A percentile compares a stretch with the other conserved stretches of the same genome.
Conservation (phyloP, 1,140 invertebrate species). For the Sminthurinus signatus region DNA sequence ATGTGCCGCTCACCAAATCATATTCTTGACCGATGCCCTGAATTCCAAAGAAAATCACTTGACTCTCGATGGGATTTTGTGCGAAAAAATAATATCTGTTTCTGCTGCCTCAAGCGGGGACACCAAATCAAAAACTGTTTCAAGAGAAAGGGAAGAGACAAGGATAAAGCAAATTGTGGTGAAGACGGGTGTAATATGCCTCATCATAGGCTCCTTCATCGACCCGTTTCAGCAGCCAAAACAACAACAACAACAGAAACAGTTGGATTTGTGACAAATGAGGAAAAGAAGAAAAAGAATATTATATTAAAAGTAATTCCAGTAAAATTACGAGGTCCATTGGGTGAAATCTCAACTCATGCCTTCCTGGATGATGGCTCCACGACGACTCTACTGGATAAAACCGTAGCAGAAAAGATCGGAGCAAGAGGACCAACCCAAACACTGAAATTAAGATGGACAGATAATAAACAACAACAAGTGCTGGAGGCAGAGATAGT, state of each 20-base stretch:
- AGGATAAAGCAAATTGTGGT: too few species aligned
- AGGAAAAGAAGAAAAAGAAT: not conserved
- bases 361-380: conserved; percentile 16
- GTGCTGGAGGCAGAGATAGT: not conserved
- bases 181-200: conserved; percentile 2
- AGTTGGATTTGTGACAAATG: too few species aligned
- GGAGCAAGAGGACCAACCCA: not conserved
- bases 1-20: not conserved
- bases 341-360: not conserved
- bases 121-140: not conserved
- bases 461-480: not conserved
- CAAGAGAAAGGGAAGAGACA: not conserved
- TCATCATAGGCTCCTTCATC: conserved; percentile 14
- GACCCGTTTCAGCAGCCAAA: too few species aligned
- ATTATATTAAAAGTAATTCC: conserved; percentile 9
- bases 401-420: not conserved
- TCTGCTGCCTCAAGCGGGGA: conserved; percentile 8
- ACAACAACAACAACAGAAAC: not conserved
- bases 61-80: conserved; percentile 14
- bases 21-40: not conserved
- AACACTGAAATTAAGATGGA: not conserved
- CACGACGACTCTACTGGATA: conserved; percentile 3
- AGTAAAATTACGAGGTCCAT: conserved; percentile 8
- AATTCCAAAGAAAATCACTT: not conserved
- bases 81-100: conserved; percentile 7